Evolutionary conservation across 2,113 vertebrate genomes (phyloP).

Genomic region (Vidua macroura): DNA sequence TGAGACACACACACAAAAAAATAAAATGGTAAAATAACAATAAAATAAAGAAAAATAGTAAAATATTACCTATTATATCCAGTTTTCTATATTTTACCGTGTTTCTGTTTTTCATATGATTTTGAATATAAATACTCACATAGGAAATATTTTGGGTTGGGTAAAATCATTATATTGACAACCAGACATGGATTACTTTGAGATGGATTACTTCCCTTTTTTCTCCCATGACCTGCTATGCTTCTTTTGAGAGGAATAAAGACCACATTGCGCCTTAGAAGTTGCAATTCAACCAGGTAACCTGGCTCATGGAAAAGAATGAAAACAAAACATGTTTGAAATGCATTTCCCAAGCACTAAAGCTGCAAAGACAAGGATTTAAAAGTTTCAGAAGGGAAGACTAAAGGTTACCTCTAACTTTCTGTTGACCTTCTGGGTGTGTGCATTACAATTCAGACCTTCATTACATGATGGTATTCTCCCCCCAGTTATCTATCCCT

Average conservation of each 20-base stretch:
- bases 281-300: neutral
- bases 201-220: neutral
- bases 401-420: neutral
- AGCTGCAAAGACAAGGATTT: neutral
- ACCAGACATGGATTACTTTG: neutral
- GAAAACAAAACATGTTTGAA: neutral
- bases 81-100: neutral
- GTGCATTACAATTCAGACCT: neutral
- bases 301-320: neutral
- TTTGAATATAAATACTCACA: neutral
- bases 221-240: neutral
- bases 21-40: neutral
- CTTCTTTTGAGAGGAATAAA: neutral
- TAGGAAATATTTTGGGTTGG: neutral
- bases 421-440: neutral
- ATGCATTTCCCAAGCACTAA: neutral
- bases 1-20: neutral
- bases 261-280: neutral
- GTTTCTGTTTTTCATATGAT: neutral
- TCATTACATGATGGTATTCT: neutral
- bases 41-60: neutral
- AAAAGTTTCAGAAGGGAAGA: neutral
- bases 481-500: neutral
- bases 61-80: neutral
- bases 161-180: neutral